Evolutionary conservation across 2,113 vertebrate species (phyloP).

Genomic region (Larimichthys crocea): DNA sequence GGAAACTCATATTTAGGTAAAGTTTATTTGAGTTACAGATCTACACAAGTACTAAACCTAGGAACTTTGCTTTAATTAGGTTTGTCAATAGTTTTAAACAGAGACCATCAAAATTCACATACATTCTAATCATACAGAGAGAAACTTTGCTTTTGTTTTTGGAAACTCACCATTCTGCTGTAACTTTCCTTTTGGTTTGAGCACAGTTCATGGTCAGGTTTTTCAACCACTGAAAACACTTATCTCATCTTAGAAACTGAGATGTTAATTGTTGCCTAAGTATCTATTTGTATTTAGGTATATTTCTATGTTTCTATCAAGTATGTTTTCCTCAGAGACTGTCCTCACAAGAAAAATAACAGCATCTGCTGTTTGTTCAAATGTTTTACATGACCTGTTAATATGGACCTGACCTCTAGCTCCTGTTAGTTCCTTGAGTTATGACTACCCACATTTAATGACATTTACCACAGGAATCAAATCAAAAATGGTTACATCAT

Average conservation of each 20-base stretch:
- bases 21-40: not conserved
- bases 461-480: not conserved
- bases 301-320: too few relatives aligned
- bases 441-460: not conserved
- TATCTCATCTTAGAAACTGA: not conserved
- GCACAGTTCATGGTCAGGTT: not conserved
- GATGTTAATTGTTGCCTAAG: too few relatives aligned
- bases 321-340: not conserved
- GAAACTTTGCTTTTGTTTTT: not conserved
- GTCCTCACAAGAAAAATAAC: not conserved
- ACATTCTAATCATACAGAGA: not conserved
- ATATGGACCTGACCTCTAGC: not conserved
- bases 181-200: not conserved
- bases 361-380: not conserved
- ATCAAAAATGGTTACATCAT: not conserved
- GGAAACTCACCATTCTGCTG: not conserved
- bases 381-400: not conserved
- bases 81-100: not conserved
- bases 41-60: not conserved
- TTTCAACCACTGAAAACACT: not conserved
- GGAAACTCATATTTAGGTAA: constrained; percentile 50
- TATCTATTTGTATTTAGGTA: not conserved
- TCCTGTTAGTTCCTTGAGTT: not conserved
- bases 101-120: not conserved
- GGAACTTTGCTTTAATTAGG: not conserved